phyloP scores from a whole-genome alignment of 1,140 invertebrate genomes.

The Bombus breviceps region DNA sequence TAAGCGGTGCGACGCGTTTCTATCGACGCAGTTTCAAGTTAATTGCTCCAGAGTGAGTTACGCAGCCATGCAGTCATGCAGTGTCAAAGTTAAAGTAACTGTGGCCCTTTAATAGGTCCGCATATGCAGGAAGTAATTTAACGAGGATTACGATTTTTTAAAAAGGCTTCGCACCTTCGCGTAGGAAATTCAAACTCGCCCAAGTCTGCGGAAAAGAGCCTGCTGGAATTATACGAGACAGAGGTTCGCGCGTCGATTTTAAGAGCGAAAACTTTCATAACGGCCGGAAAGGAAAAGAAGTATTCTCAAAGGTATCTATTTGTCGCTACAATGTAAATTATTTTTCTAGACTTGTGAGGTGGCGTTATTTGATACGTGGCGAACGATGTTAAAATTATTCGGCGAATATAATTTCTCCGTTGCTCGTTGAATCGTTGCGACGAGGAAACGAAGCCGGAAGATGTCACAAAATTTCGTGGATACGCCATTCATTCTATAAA shows the following conservation, averaged over 20 bases:
- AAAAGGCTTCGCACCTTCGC: not conserved
- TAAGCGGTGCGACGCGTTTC: not conserved
- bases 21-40: constrained; percentile 22
- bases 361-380: not conserved
- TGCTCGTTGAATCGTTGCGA: too few relatives aligned
- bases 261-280: constrained; percentile 27
- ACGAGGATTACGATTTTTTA: constrained; percentile 51
- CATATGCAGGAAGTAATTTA: constrained; percentile 47
- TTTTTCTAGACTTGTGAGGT: not conserved
- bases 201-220: not conserved
- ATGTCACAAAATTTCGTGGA: not conserved
- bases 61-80: constrained; percentile 1
- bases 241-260: not conserved
- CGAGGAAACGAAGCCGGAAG: too few relatives aligned
- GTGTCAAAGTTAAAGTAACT: constrained; percentile 48
- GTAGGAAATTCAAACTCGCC: not conserved
- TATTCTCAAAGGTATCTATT: constrained; percentile 2
- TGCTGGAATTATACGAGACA: not conserved
- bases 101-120: constrained; percentile 41
- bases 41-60: constrained; percentile 22
- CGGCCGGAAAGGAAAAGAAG: not conserved
- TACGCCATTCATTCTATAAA: not conserved
- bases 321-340: constrained; percentile 18
- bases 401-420: not conserved
- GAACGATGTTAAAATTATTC: not conserved